Percentiles rank a stretch among this genome's conserved stretches.
Conservation (phyloP, 2,888 invertebrate species). For the Chymomyza fuscimana region DNA sequence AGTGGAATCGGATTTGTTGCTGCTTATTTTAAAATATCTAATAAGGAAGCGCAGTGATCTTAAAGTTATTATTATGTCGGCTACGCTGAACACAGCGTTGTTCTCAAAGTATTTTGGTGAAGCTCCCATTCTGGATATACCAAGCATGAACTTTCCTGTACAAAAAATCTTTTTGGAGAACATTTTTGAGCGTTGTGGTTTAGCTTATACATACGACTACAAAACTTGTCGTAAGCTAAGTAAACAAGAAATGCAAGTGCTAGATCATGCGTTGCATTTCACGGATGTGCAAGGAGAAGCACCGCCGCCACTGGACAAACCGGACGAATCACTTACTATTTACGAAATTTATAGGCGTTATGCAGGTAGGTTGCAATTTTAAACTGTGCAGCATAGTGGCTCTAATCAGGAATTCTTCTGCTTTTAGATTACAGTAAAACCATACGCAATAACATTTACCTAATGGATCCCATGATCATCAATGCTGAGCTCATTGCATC, state of each 20-base stretch:
- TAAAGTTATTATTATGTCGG: slow-evolving; percentile 95
- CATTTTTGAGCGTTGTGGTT: slow-evolving; percentile 84
- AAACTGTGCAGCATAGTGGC: too few species aligned
- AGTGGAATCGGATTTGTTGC: slow-evolving; percentile 93
- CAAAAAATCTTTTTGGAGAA: slow-evolving; percentile 91
- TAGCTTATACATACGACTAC: slow-evolving; percentile 83
- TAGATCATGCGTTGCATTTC: too few species aligned
- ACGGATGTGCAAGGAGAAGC: too few species aligned
- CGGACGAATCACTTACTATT: too few species aligned
- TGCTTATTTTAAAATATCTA: slow-evolving; percentile 90
- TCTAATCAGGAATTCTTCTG: too few species aligned
- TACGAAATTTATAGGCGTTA: too few species aligned
- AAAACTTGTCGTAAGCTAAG: slow-evolving; percentile 85
- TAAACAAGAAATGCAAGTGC: slow-evolving; percentile 76
- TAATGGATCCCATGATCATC: too few species aligned
- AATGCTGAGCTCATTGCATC: too few species aligned
- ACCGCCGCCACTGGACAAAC: too few species aligned
- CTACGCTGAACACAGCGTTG: slow-evolving; percentile 91
- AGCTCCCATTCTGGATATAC: slow-evolving; percentile 89
- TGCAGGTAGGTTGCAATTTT: too few species aligned
- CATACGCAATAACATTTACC: too few species aligned
- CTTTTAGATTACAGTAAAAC: too few species aligned
- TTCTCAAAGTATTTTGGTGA: slow-evolving; percentile 91
- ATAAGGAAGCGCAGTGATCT: slow-evolving; percentile 86
- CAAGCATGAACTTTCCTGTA: slow-evolving; percentile 92